phyloP scores from a whole-genome alignment of 2,113 vertebrate species.

The Phyllopteryx taeniolatus region DNA sequence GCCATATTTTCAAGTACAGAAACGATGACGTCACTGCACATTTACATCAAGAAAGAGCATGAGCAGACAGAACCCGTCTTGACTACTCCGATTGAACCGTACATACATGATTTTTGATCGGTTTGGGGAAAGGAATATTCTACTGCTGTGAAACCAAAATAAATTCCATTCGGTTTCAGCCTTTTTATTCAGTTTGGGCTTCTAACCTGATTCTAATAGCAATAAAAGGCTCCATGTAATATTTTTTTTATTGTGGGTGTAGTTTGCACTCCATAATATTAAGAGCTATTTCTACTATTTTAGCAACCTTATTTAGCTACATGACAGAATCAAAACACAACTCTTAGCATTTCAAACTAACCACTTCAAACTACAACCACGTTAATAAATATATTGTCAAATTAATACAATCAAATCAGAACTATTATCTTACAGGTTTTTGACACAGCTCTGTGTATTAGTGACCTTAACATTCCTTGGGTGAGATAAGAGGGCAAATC shows the following conservation, averaged over 20 bases:
- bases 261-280: background rate
- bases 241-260: background rate
- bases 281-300: background rate
- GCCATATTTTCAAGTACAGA: no score
- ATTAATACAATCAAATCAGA: constrained; percentile 3
- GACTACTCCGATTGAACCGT: no score
- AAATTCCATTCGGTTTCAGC: no score
- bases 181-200: no score
- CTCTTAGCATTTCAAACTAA: background rate
- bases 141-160: no score
- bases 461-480: constrained; percentile 34
- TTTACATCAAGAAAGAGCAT: no score
- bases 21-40: no score
- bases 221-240: no score
- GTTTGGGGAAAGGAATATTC: no score
- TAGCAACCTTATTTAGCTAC: background rate
- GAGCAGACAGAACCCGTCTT: no score
- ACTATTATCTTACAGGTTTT: background rate
- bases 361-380: background rate
- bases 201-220: no score
- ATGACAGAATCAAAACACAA: background rate
- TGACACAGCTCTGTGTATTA: background rate
- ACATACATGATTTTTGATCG: no score
- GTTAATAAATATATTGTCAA: background rate
- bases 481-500: constrained; percentile 32